Evolutionary conservation across 1,140 invertebrate genomes (phyloP).

Genomic region (Solen grandis): DNA sequence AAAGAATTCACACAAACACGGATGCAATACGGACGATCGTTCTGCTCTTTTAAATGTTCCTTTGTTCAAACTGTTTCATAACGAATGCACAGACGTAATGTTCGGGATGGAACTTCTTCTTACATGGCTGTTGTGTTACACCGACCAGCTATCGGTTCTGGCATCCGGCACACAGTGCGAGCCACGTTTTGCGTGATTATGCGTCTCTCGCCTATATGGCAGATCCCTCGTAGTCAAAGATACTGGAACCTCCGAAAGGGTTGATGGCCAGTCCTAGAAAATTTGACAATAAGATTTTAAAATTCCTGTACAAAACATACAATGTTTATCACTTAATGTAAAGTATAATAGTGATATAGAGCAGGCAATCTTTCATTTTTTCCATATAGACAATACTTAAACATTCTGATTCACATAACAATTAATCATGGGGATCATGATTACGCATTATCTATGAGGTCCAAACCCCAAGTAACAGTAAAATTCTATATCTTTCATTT

Average conservation of each 20-base stretch:
- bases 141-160: constrained; percentile 96
- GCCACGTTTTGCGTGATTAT: constrained; percentile 97
- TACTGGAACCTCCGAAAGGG: constrained; percentile 95
- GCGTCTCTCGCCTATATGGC: constrained; percentile 99
- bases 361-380: background rate
- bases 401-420: too few species aligned
- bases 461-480: too few species aligned
- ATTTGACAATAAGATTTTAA: constrained; percentile 13
- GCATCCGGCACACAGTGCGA: constrained; percentile 97
- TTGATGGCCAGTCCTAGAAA: constrained; percentile 93
- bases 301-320: background rate
- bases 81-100: constrained; percentile 99
- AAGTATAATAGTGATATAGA: background rate
- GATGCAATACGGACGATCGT: constrained; percentile 99
- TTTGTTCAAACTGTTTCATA: constrained; percentile 97
- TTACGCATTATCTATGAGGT: too few species aligned
- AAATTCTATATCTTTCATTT: too few species aligned
- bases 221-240: constrained; percentile 97
- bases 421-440: too few species aligned
- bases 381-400: too few species aligned
- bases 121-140: constrained; percentile 99
- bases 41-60: constrained; percentile 95
- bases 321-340: background rate
- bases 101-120: constrained; percentile 98
- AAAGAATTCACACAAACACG: constrained; percentile 98